These are phyloP conservation scores for Pseudopipra pipra DNA, from an alignment of 2,113 vertebrate species.

Conservation along the genomic window DNA sequence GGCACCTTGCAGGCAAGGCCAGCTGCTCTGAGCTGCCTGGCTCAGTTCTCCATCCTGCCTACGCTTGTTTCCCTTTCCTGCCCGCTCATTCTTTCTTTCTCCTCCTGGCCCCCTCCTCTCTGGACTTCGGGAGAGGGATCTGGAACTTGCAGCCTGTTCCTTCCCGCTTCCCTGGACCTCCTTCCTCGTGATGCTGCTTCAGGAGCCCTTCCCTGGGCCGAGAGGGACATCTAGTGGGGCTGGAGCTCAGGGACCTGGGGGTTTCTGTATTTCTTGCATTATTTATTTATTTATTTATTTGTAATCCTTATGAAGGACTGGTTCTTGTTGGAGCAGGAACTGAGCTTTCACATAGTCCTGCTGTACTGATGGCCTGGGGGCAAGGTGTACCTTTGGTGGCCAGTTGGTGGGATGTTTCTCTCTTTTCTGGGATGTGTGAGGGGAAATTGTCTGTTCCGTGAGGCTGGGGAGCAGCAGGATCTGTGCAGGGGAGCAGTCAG, in stretches of 20 bases:
- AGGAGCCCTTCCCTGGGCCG: neutral
- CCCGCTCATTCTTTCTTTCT: neutral
- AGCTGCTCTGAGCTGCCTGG: neutral
- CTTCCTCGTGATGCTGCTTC: neutral
- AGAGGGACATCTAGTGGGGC: conserved; percentile 35
- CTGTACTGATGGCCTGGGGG: neutral
- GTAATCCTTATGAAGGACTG: fast-evolving
- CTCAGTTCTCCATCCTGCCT: neutral
- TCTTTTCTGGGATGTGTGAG: neutral
- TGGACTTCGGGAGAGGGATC: neutral
- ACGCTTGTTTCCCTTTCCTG: neutral
- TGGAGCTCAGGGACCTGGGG: neutral
- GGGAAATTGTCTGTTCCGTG: neutral
- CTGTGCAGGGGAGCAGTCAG: neutral
- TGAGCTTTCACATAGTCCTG: neutral
- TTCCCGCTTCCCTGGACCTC: neutral
- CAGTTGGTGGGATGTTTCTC: neutral
- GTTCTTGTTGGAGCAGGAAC: neutral
- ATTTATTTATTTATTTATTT: neutral
- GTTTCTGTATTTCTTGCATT: too few relatives aligned
- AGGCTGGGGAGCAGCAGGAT: neutral
- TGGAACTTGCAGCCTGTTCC: neutral
- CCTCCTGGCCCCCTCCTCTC: neutral
- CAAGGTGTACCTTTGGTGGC: neutral
- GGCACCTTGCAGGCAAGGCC: neutral